These are phyloP conservation scores for Pavo muticus DNA, from an alignment of 2,113 vertebrate species.

Conservation along the genomic window DNA sequence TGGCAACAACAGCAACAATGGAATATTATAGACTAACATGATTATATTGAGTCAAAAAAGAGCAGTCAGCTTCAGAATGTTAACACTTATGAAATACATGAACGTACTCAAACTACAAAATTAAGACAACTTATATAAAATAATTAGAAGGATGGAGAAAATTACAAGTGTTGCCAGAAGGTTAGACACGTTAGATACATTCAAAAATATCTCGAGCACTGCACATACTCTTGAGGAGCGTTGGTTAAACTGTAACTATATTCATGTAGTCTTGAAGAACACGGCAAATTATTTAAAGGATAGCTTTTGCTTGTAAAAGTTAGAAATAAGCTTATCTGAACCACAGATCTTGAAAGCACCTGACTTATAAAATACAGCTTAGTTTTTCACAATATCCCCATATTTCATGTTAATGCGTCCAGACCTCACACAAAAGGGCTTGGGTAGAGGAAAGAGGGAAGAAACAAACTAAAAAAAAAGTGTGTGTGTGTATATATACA, in stretches of 20 bases:
- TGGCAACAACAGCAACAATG: slow-evolving; percentile 63
- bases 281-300: slow-evolving; percentile 19
- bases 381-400: slow-evolving; percentile 41
- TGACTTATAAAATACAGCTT: slow-evolving; percentile 67
- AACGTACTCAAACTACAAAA: slow-evolving; percentile 68
- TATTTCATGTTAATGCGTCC: slow-evolving; percentile 16
- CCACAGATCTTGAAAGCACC: slow-evolving; percentile 59
- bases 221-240: slow-evolving; percentile 11
- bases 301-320: not conserved
- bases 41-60: slow-evolving; percentile 57
- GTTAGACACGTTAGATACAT: slow-evolving; percentile 50
- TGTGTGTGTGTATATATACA: too few species aligned
- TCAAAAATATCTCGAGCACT: not conserved
- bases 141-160: slow-evolving; percentile 47
- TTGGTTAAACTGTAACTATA: slow-evolving; percentile 5
- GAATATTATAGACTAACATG: slow-evolving; percentile 42
- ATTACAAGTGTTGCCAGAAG: not conserved
- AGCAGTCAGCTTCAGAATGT: slow-evolving; percentile 25
- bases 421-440: not conserved
- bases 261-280: slow-evolving; percentile 34
- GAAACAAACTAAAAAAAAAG: not conserved
- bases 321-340: slow-evolving; percentile 29
- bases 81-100: slow-evolving; percentile 63
- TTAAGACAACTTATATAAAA: slow-evolving; percentile 63
- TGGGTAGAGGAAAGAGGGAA: not conserved